phyloP scores from a whole-genome alignment of 2,888 invertebrate species.

The Xestoiulus laeticollis region DNA sequence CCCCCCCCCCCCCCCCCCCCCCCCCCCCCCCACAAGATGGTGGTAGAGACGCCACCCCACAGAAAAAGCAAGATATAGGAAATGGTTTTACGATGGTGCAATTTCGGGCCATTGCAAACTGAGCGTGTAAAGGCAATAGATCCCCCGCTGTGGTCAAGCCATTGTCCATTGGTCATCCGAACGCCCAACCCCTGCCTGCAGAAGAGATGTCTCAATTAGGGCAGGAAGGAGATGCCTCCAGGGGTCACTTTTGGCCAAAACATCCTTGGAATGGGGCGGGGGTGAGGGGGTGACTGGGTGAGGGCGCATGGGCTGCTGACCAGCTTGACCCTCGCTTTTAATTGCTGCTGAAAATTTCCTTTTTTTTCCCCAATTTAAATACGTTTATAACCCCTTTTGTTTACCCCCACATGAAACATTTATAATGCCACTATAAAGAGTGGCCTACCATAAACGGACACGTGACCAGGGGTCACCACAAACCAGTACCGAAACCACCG shows the following conservation, averaged over 20 bases:
- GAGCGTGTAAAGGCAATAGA: constrained; percentile 49
- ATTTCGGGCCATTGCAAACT: background rate
- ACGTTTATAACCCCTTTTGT: constrained; percentile 29
- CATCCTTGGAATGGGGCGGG: constrained; percentile 16
- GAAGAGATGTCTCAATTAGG: constrained; percentile 49
- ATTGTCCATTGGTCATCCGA: constrained; percentile 50
- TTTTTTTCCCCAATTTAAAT: background rate
- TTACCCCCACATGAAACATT: background rate
- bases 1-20: no score
- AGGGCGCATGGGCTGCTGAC: background rate
- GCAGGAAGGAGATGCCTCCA: background rate
- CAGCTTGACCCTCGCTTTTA: background rate
- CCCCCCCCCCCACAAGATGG: no score
- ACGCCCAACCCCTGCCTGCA: constrained; percentile 47
- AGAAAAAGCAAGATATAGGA: constrained; percentile 31
- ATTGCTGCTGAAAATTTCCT: background rate
- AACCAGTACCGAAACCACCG: background rate
- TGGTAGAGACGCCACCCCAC: no score
- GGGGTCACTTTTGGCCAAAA: constrained; percentile 34
- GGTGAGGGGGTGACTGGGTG: no score
- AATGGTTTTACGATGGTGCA: constrained; percentile 48
- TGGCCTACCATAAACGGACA: background rate
- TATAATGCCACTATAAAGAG: background rate
- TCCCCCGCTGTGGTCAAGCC: constrained; percentile 46
- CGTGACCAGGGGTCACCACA: constrained; percentile 34